Evolutionary conservation across 2,888 invertebrate species (phyloP).

Genomic region (Euzetes globulus): DNA sequence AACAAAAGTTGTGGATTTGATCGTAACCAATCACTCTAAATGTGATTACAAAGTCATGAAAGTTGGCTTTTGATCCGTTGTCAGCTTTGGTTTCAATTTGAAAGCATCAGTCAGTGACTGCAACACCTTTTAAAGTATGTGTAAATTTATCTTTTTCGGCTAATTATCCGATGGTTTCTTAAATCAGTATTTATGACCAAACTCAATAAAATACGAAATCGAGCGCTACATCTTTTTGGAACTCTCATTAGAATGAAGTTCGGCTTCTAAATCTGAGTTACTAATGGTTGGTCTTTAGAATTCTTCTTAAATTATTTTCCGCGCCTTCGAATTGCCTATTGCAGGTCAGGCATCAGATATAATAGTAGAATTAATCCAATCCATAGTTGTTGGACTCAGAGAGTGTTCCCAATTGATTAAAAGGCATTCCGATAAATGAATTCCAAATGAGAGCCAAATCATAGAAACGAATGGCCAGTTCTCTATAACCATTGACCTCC

Average conservation of each 20-base stretch:
- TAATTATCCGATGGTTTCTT: background rate
- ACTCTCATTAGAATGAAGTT: background rate
- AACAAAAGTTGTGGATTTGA: constrained; percentile 63
- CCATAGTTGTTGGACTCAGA: constrained; percentile 70
- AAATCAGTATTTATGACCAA: background rate
- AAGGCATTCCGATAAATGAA: constrained; percentile 57
- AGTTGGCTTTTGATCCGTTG: constrained; percentile 25
- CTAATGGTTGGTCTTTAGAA: constrained; percentile 50
- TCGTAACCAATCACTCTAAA: constrained; percentile 63
- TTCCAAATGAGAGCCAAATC: constrained; percentile 49
- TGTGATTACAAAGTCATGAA: constrained; percentile 7
- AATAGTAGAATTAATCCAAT: constrained; percentile 80
- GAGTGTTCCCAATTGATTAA: constrained; percentile 86
- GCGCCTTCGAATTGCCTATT: constrained; percentile 78
- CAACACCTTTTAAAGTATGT: constrained; percentile 21
- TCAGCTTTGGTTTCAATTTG: constrained; percentile 8
- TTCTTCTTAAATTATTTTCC: constrained; percentile 69
- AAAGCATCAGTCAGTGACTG: background rate
- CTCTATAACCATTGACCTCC: constrained; percentile 60
- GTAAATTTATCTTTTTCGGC: constrained; percentile 3
- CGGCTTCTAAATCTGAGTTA: constrained; percentile 42
- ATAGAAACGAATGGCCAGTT: constrained; percentile 73
- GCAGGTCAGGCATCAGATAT: constrained; percentile 59
- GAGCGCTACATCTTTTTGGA: background rate
- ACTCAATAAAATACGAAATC: background rate